Evolutionary conservation across 2,888 invertebrate genomes (phyloP), one percentile per base, ranked within the genome.

Genomic region (Drosophila pegasa): DNA sequence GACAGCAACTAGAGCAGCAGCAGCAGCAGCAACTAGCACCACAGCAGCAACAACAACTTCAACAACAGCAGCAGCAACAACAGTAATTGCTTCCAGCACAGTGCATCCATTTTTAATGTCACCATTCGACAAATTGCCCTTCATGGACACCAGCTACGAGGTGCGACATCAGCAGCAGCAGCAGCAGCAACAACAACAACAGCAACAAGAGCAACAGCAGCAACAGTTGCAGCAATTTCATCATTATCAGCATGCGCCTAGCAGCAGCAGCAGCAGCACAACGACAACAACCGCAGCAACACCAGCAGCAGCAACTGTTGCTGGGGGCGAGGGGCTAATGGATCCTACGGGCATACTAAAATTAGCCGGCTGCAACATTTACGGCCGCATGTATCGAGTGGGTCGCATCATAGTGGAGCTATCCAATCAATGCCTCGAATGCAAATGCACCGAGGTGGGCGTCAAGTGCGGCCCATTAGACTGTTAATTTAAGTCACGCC

Each of bases 331-430:
- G n/a, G 88, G 78, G 67, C 73, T 90, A 71, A 89, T 88, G 66
- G 89, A 90, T 77, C 87, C 91, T 47, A 92, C 93, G 14, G 95
- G 95, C 35, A 92, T 95, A 54, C 92, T 96, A 45, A 97, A 97
- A 91, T 91, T 97, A 70, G 96, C 96, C 12, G 97, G 97, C 0
- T 97, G 97, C 90, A 97, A 97, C 92, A 97, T 97, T 83, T 97
- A 97, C 88, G 97, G 97, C 7, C 94, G 95, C 73, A 97, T 97
- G 96, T 97, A 97, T 91, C 94, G 96, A 25, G 96, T 97, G 10
- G 97, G 96, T 4, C 94, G 95, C 85, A 95, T 96, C 77, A 97
- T 97, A 80, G 94, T 95, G 2, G 97, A 97, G 93, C 93, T 97
- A 69, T 97, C 97, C 7, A 95, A 95, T 62, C 94, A 95, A 14